Evolutionary conservation across 1,140 invertebrate species (phyloP), one percentile per base, ranked within the genome.

Genomic region (Hyphantria cunea): DNA sequence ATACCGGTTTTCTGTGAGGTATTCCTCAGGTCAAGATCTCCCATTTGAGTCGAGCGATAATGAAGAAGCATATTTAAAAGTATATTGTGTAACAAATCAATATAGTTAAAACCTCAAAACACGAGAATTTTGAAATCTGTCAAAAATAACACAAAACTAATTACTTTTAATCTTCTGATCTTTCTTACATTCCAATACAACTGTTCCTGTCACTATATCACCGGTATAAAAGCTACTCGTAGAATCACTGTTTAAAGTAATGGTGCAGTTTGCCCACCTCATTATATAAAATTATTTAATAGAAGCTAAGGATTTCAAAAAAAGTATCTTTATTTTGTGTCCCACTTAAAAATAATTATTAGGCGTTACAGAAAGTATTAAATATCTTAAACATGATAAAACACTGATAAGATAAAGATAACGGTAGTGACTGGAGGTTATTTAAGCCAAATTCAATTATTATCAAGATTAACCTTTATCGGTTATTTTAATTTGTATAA

Each of bases 121-220:
- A n/a, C n/a, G n/a, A n/a, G n/a, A n/a, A n/a, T n/a, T n/a, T n/a
- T n/a, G n/a, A n/a, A n/a, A n/a, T n/a, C n/a, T n/a, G n/a, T 25
- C 17, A 25, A 45, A 45, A 6, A 11, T 4, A 45, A 45, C 11
- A 45, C 12, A 45, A 45, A 45, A 14, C 12, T 45, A 44, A 31
- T 74, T 76, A 89, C 86, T 65, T 76, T 85, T 73, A 64, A 86
- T 60, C 66, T 78, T 76, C 52, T 72, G 71, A 59, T 79, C 70
- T 60, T 79, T 72, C 53, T 78, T 76, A 54, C 82, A 78, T 58
- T 88, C 75, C 53, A 90, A 66, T 61, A 74, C 59, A 11, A 90
- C 74, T 0, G 73, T 66, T 56, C 87, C 87, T 37, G 87, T 86
- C 11, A 90, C 76, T 25, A 86, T 71, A 62, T 85, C 76, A 64